A percentile compares a stretch with the other conserved stretches of the same genome.
Conservation (phyloP, 2,113 vertebrate species). For the Petrocephalus microphthalmus region DNA sequence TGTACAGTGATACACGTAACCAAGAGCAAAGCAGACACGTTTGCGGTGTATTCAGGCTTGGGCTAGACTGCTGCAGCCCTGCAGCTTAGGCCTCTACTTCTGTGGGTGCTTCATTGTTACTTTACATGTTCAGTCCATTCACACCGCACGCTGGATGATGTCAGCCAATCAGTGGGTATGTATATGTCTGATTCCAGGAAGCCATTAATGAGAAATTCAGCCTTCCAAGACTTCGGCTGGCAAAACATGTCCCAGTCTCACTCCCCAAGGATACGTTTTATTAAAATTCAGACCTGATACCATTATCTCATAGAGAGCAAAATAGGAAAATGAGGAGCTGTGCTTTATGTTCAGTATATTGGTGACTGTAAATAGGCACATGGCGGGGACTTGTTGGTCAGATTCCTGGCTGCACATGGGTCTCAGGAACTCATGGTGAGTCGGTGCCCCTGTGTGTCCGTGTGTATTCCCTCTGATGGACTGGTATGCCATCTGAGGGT, state of each 20-base stretch:
- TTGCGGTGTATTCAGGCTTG: background rate
- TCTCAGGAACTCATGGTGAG: background rate
- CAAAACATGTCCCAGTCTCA: background rate
- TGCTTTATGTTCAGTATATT: background rate
- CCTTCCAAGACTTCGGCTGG: background rate
- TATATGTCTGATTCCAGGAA: background rate
- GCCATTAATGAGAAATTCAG: background rate
- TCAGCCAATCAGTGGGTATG: background rate
- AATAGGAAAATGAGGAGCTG: background rate
- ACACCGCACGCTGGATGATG: background rate
- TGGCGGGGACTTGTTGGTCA: background rate
- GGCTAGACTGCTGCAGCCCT: background rate
- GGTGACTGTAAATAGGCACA: background rate
- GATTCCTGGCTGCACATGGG: background rate
- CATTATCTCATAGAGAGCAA: background rate
- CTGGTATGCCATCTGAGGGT: background rate
- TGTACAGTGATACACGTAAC: background rate
- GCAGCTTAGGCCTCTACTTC: background rate
- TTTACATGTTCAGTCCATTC: background rate
- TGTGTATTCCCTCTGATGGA: background rate
- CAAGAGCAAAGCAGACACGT: background rate
- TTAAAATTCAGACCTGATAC: background rate
- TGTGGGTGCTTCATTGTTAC: background rate
- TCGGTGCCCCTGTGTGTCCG: background rate
- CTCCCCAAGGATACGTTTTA: background rate